Evolutionary conservation across 2,888 invertebrate genomes (phyloP).

Genomic region (Cremastinae sp.): DNA sequence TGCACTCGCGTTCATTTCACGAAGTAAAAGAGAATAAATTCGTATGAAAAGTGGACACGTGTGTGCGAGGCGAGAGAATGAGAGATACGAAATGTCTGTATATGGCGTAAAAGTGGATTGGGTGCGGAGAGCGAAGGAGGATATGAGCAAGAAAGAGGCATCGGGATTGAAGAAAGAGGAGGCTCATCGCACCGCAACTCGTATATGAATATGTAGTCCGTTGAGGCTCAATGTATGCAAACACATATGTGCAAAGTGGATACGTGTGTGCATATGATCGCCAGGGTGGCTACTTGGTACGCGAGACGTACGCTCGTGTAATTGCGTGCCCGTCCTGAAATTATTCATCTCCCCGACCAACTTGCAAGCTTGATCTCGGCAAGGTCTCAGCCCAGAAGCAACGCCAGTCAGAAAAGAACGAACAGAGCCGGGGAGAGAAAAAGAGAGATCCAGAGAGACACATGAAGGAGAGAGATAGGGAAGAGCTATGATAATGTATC

Average conservation of each 20-base stretch:
- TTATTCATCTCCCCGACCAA: conserved; percentile 78
- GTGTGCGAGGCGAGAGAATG: neutral
- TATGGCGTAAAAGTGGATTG: conserved; percentile 17
- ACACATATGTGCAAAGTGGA: conserved; percentile 43
- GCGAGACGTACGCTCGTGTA: conserved; percentile 79
- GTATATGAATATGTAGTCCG: conserved; percentile 41
- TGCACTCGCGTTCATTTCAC: no score
- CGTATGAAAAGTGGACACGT: neutral
- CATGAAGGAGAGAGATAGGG: conserved; percentile 3
- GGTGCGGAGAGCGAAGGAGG: conserved; percentile 23
- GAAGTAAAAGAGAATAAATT: no score
- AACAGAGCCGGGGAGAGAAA: conserved; percentile 10
- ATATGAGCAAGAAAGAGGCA: conserved; percentile 29
- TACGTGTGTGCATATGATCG: conserved; percentile 63
- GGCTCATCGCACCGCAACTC: conserved; percentile 17
- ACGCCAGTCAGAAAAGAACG: conserved; percentile 55
- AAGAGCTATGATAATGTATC: conserved; percentile 78
- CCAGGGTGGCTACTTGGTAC: conserved; percentile 78
- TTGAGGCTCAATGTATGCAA: conserved; percentile 19
- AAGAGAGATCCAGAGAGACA: conserved; percentile 14
- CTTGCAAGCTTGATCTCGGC: conserved; percentile 71
- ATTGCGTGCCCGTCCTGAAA: conserved; percentile 80
- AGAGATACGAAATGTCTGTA: neutral
- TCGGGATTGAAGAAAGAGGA: conserved; percentile 33
- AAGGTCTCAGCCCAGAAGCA: conserved; percentile 65